phyloP scores from a whole-genome alignment of 2,113 vertebrate genomes.

The Istiophorus platypterus region DNA sequence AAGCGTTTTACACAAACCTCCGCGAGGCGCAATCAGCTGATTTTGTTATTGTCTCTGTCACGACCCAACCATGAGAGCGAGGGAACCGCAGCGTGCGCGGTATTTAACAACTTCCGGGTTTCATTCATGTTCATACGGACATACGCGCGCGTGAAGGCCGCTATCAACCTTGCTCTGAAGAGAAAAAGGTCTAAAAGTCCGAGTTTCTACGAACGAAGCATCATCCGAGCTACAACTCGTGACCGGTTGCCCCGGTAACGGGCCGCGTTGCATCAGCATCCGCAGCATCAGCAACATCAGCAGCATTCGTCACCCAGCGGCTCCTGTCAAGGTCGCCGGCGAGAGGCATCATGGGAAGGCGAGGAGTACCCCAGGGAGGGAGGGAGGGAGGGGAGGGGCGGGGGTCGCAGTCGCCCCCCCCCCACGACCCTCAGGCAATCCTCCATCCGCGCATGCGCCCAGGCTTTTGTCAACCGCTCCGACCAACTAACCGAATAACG shows the following conservation, averaged over 20 bases:
- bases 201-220: background rate
- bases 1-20: background rate
- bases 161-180: background rate
- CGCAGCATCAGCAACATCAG: slow-evolving; percentile 66
- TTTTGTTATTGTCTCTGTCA: background rate
- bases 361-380: slow-evolving; percentile 6
- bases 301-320: slow-evolving; percentile 41
- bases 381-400: background rate
- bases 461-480: background rate
- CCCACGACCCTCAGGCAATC: background rate
- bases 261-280: slow-evolving; percentile 66
- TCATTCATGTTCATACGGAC: no score
- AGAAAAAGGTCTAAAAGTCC: background rate
- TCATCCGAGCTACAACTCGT: background rate
- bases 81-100: background rate
- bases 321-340: slow-evolving; percentile 77
- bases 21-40: slow-evolving; percentile 1
- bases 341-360: slow-evolving; percentile 72
- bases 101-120: no score
- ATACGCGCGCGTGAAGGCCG: no score
- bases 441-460: slow-evolving; percentile 31
- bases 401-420: background rate
- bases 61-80: background rate
- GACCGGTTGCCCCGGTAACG: slow-evolving; percentile 46
- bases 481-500: slow-evolving; percentile 49